Percentiles rank a stretch among this genome's conserved stretches.
Conservation (phyloP, 2,888 invertebrate genomes). For the Oligia fasciuncula region DNA sequence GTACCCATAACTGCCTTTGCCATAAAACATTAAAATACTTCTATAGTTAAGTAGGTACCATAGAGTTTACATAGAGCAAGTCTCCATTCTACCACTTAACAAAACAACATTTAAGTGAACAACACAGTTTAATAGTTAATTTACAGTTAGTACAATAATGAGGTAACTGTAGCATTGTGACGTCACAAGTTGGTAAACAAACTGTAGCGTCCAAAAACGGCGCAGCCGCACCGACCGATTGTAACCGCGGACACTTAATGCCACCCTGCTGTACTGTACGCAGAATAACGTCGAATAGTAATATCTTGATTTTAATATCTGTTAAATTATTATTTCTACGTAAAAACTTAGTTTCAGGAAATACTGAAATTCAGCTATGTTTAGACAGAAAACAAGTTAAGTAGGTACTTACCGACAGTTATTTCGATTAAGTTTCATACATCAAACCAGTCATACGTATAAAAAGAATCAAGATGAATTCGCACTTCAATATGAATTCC, state of each 20-base stretch:
- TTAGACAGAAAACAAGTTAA: too few relatives aligned
- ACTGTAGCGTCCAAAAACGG: slow-evolving; percentile 80
- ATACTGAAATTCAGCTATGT: too few relatives aligned
- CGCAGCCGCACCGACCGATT: slow-evolving; percentile 71
- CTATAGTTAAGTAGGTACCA: background rate
- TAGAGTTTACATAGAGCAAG: background rate
- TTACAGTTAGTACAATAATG: slow-evolving; percentile 76
- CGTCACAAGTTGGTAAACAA: slow-evolving; percentile 79
- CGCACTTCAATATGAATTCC: too few relatives aligned
- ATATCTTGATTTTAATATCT: background rate
- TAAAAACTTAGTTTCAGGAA: background rate
- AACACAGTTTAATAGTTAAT: slow-evolving; percentile 59
- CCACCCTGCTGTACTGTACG: slow-evolving; percentile 60
- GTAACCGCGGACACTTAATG: slow-evolving; percentile 67
- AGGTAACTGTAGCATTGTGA: slow-evolving; percentile 78
- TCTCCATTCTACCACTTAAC: slow-evolving; percentile 19
- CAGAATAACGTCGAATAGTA: slow-evolving; percentile 27
- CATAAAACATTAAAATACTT: background rate
- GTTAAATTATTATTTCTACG: background rate
- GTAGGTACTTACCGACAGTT: too few relatives aligned
- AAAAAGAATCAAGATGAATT: background rate
- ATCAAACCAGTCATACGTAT: background rate
- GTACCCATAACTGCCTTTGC: background rate
- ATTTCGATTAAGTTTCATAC: too few relatives aligned
- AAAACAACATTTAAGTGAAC: slow-evolving; percentile 43